Base-by-base conservation (phyloP, 2,888 invertebrate genomes). In the Coenonympha glycerion region DNA sequence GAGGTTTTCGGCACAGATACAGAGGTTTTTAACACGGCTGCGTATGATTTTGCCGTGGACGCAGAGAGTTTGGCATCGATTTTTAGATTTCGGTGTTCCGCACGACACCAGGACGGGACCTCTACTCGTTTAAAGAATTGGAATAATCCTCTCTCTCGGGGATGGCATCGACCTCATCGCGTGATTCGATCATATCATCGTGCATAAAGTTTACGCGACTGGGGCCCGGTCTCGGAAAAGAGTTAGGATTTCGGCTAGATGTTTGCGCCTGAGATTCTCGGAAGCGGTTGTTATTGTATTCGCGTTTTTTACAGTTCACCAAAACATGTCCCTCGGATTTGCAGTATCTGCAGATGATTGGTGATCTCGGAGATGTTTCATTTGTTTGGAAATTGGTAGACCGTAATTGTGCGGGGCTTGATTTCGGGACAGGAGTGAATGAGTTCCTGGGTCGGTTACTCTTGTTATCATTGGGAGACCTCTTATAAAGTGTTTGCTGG, bases 321-420 rank as follows among this genome's bases (percentile, higher is more conserved):
- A 56, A 21, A 21, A 21, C 21, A 5, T 5, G 21, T 21, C 5
- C 21, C 21, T 21, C 21, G 21, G 21, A 3, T 21, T 54, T 57
- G 24, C 52, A 60, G 18, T 60, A 58, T 5, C 55, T 36, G 31
- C 58, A 60, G 2, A 54, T 31, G 2, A 33, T 13, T n/a, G n/a
- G n/a, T n/a, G n/a, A n/a, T n/a, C n/a, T n/a, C n/a, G n/a, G n/a
- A n/a, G n/a, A n/a, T n/a, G n/a, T n/a, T n/a, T n/a, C n/a, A 9
- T n/a, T 9, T 3, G 36, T 2, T 21, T 8, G 6, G 5, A 34
- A 11, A 33, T 3, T 34, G 13, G 6, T 5, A 28, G 11, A 13
- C 6, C 6, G 8, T n/a, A n/a, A n/a, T 24, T 24, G 24, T 6
- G 8, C 8, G 24, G 24, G 24, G 8, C 24, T 24, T 6, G 24